A percentile compares a stretch with the other conserved stretches of the same genome.
Conservation (phyloP, 1,140 invertebrate species). For the Aricia agestis region DNA sequence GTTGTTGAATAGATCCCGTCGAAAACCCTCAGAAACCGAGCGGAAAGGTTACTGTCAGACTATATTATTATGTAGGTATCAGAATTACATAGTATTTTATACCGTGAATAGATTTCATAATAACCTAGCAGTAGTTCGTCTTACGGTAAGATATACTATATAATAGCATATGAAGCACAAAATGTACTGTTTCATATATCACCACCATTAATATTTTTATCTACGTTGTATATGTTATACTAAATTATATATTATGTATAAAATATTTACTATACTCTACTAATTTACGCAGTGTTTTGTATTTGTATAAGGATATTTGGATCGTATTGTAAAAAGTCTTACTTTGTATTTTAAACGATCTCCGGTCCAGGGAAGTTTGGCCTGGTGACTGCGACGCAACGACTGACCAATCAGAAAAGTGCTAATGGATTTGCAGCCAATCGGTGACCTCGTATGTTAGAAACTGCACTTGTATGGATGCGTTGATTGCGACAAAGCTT, state of each 20-base stretch:
- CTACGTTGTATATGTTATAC: conserved; percentile 56
- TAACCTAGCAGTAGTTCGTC: conserved; percentile 30
- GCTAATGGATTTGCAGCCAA: no score
- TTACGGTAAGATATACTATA: conserved; percentile 31
- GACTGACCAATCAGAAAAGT: not conserved
- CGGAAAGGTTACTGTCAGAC: not conserved
- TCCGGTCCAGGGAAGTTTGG: not conserved
- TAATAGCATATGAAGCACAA: conserved; percentile 56
- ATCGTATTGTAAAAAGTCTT: conserved; percentile 44
- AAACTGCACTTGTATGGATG: no score
- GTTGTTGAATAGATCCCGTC: no score
- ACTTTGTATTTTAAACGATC: conserved; percentile 34
- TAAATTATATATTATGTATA: conserved; percentile 43
- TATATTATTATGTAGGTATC: conserved; percentile 17
- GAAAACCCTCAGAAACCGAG: no score
- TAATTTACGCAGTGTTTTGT: conserved; percentile 56
- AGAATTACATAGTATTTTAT: conserved; percentile 42
- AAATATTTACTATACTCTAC: conserved; percentile 43
- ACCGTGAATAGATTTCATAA: conserved; percentile 46
- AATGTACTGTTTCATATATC: conserved; percentile 48
- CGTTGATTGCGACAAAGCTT: no score
- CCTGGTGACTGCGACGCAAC: not conserved
- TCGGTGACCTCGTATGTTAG: no score
- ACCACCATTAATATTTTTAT: conserved; percentile 60
- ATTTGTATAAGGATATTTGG: conserved; percentile 44